Percentiles rank a stretch among this genome's conserved stretches.
Conservation (phyloP, 2,113 vertebrate genomes). For the Peromyscus californicus region DNA sequence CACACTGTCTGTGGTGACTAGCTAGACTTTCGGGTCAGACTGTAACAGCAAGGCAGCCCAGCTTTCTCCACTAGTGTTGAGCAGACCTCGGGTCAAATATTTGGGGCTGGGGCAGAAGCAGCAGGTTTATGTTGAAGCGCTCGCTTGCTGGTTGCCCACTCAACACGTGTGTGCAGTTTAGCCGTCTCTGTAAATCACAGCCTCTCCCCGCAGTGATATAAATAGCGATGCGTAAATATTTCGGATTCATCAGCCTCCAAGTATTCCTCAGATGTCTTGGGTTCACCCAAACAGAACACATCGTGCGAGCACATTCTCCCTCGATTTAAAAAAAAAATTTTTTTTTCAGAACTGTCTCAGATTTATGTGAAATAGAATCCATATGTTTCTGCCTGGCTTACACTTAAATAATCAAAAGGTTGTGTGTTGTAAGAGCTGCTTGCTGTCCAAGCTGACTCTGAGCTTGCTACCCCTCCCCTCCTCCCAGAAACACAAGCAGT, state of each 20-base stretch:
- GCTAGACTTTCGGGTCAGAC: conserved; percentile 14
- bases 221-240: conserved; percentile 77
- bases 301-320: conserved; percentile 13
- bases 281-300: conserved; percentile 66
- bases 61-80: conserved; percentile 2
- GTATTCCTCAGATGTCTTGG: conserved; percentile 76
- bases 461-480: neutral
- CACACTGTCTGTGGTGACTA: neutral
- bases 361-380: conserved; percentile 77
- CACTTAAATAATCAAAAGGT: conserved; percentile 74
- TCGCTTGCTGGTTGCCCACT: neutral
- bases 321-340: conserved; percentile 12
- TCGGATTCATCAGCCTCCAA: conserved; percentile 74
- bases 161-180: conserved; percentile 68
- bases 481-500: neutral
- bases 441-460: conserved; percentile 63
- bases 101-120: neutral
- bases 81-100: neutral
- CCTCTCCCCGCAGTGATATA: conserved; percentile 17
- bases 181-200: conserved; percentile 59
- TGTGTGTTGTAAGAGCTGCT: conserved; percentile 72
- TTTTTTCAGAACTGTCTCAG: conserved; percentile 38
- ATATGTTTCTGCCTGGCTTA: conserved; percentile 81
- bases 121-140: conserved; percentile 11
- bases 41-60: neutral